Conservation (phyloP, 2,797 vertebrate genomes). For the Natrix natrix region DNA sequence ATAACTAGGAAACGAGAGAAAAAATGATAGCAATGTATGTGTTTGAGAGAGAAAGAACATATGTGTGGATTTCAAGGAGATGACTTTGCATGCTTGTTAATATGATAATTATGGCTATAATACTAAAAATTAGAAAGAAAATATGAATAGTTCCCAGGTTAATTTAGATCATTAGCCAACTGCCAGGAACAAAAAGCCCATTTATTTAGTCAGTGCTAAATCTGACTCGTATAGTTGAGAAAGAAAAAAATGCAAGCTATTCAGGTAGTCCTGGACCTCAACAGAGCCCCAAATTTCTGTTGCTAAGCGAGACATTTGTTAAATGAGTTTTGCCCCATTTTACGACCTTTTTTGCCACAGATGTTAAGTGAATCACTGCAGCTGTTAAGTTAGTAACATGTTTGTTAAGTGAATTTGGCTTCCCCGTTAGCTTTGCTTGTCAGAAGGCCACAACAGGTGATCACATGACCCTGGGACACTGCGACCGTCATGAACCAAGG, state of each 20-base stretch:
- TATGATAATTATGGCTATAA: slow-evolving; percentile 29
- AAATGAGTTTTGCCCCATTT: background rate
- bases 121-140: slow-evolving; percentile 29
- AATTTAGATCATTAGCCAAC: background rate
- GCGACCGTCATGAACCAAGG: background rate
- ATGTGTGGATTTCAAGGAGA: slow-evolving; percentile 44
- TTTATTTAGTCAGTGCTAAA: background rate
- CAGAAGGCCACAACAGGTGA: background rate
- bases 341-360: background rate
- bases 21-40: background rate
- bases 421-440: background rate
- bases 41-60: background rate
- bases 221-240: too few relatives aligned
- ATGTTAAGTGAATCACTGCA: background rate
- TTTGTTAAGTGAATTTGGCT: background rate
- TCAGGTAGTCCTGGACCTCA: background rate
- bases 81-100: slow-evolving; percentile 50
- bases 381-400: background rate
- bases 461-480: background rate
- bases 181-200: background rate
- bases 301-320: background rate
- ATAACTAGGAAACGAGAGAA: background rate
- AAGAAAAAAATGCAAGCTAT: background rate
- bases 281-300: background rate
- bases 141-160: slow-evolving; percentile 7